Conservation (phyloP, 2,888 invertebrate species). For the Chorisops tibialis region DNA sequence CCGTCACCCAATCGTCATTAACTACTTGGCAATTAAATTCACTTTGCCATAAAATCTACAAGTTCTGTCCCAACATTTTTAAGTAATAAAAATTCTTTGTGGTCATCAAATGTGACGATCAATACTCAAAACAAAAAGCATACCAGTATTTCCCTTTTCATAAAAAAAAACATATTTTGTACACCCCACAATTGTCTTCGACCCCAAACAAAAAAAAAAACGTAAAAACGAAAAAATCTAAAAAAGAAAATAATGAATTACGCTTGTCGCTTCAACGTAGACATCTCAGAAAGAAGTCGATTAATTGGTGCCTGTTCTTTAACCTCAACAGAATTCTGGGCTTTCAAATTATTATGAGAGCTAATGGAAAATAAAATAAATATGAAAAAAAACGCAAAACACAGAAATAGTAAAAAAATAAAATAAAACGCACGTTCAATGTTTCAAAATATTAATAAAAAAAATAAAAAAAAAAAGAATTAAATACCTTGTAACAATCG, state of each 20-base stretch:
- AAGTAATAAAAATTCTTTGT: too few relatives aligned
- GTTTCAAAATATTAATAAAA: background rate
- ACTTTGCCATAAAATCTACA: too few relatives aligned
- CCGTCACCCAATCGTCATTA: too few relatives aligned
- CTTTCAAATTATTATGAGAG: constrained; percentile 14
- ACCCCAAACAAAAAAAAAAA: background rate
- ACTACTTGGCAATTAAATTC: too few relatives aligned
- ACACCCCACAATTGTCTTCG: background rate
- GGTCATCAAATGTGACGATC: too few relatives aligned
- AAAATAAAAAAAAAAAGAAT: background rate
- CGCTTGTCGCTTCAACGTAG: constrained; percentile 25
- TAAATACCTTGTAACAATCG: constrained; percentile 34
- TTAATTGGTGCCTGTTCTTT: constrained; percentile 17
- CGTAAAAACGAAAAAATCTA: constrained; percentile 2
- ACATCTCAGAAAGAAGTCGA: background rate
- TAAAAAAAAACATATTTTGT: background rate
- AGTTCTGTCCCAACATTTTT: too few relatives aligned
- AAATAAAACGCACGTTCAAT: too few relatives aligned
- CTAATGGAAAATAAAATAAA: constrained; percentile 2
- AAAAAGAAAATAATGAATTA: constrained; percentile 17
- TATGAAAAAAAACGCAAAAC: background rate
- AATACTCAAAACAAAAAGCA: too few relatives aligned
- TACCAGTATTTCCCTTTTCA: too few relatives aligned
- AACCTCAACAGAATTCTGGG: constrained; percentile 7
- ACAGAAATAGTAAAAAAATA: too few relatives aligned